Evolutionary conservation across 2,797 vertebrate genomes (phyloP), one percentile per base, ranked within the genome.

Genomic region (Silurus aristotelis): DNA sequence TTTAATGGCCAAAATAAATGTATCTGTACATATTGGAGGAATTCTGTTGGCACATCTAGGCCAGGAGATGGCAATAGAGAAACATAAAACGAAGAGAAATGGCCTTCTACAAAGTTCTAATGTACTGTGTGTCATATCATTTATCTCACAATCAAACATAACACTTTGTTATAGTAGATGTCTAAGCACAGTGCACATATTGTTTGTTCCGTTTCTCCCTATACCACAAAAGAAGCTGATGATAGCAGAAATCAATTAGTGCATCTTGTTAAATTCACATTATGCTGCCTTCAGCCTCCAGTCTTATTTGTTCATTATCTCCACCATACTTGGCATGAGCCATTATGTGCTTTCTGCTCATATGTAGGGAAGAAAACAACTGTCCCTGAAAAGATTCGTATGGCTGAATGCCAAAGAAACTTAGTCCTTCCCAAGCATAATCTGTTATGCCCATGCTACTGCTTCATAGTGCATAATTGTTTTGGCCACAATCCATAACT

Each of bases 401-500:
- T 89, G 87, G 93, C 92, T 90, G 89, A 88, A 93, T 92, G 92
- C 90, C 81, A 84, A 81, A 60, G 79, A 88, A 89, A 91, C 88
- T 90, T 88, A 84, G 43, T 88, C 85, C 87, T 87, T 90, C 91
- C 91, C 91, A 58, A 63, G 82, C 87, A 90, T 93, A 93, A 94
- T 94, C 93, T 94, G 93, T 90, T 76, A 77, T 89, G 63, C 91
- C 88, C 77, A 88, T 73, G 68, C 70, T 79, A 89, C 86, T 81
- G 38, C 15, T 84, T 82, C 83, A 80, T 67, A 67, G 63, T 66
- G n/a, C 61, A 88, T 83, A 93, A 92, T 93, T 91, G 91, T 90
- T 92, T 92, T 94, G 93, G 94, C 93, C 86, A 87, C 85, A 85
- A 85, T 94, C 93, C 93, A 94, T 90, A 76, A 82, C 73, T 85